Evolutionary conservation across 1,140 invertebrate genomes (phyloP).

Genomic region (Leptopilina clavipes): DNA sequence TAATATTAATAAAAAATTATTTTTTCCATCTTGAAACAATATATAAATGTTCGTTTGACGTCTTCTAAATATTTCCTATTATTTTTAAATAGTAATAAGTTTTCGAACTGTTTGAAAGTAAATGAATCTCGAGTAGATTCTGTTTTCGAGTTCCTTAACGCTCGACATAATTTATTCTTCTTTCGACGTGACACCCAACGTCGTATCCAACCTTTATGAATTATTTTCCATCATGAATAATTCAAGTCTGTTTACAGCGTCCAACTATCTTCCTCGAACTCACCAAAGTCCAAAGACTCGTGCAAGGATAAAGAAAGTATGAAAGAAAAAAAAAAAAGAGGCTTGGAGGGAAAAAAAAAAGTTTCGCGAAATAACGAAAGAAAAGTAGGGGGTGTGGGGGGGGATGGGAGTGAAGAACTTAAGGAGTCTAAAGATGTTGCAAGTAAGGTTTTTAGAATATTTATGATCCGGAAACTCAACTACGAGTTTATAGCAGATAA

Average conservation of each 20-base stretch:
- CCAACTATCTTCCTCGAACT: slow-evolving; percentile 51
- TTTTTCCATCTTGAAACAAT: no score
- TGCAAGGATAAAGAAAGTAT: slow-evolving; percentile 22
- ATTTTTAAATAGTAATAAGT: not conserved
- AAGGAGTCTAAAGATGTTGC: slow-evolving; percentile 51
- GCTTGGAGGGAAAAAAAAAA: not conserved
- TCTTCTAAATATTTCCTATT: no score
- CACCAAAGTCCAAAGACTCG: slow-evolving; percentile 42
- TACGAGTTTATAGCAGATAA: slow-evolving; percentile 32
- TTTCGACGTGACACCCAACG: not conserved
- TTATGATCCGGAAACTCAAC: slow-evolving; percentile 53
- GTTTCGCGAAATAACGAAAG: not conserved
- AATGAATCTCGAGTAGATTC: not conserved
- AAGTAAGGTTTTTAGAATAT: slow-evolving; percentile 54
- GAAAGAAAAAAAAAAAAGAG: slow-evolving; percentile 5
- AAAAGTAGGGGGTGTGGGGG: not conserved
- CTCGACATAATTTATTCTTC: slow-evolving; percentile 11
- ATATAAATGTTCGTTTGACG: no score
- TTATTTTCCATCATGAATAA: slow-evolving; percentile 58
- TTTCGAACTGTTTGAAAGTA: not conserved
- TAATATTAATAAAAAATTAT: no score
- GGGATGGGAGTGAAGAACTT: slow-evolving; percentile 45
- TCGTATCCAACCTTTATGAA: slow-evolving; percentile 48
- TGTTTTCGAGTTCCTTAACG: slow-evolving; percentile 15
- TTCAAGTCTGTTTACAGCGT: slow-evolving; percentile 56